Base-by-base conservation (phyloP, 1,140 invertebrate genomes). In the Branchinecta lindahli region DNA sequence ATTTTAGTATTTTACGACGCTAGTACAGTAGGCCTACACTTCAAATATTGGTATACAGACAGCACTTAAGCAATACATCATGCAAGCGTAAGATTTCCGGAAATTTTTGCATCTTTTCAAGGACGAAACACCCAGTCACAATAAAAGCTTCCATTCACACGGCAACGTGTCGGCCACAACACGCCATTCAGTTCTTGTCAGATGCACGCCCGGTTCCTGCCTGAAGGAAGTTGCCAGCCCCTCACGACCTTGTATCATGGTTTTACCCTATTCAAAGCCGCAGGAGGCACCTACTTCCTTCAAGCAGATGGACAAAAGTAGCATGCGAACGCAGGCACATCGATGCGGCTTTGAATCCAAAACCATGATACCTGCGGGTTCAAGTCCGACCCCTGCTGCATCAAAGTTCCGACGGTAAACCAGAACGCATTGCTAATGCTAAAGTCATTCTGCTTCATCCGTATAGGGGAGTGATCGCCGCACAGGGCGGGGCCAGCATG, bases 351-450 rank as follows among this genome's bases (percentile, higher is more conserved):
- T 61, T 61, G 52, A 61, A 61, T 3, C 12, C 18, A 20, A 61
- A 61, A 61, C 52, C 52, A 61, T 61, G 52, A 61, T 69, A 77
- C 82, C 75, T 81, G 75, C 7, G 82, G 82, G 71, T 77, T 77
- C 70, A 81, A 73, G 72, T 81, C 80, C 0, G 79, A 81, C n/a
- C 84, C 84, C 78, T 85, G 84, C 73, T 84, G 83, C 84, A 85
- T 84, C 67, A 85, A 78, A 20, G 82, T 83, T 8, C 84, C 84
- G 44, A 82, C 82, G 8, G 81, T 89, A 80, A 94, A 94, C 91
- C 90, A 94, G 79, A 94, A 89, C 81, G 87, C 88, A 80, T 91
- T 91, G 75, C 85, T 83, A 71, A 91, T 79, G 46, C 85, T 89
- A 77, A 91, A 91, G 77, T 88, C 87, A 78, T 91, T 91, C 80